These are phyloP conservation scores for Drosophila demipolita DNA, from an alignment of 2,888 invertebrate species.

Conservation along the genomic window DNA sequence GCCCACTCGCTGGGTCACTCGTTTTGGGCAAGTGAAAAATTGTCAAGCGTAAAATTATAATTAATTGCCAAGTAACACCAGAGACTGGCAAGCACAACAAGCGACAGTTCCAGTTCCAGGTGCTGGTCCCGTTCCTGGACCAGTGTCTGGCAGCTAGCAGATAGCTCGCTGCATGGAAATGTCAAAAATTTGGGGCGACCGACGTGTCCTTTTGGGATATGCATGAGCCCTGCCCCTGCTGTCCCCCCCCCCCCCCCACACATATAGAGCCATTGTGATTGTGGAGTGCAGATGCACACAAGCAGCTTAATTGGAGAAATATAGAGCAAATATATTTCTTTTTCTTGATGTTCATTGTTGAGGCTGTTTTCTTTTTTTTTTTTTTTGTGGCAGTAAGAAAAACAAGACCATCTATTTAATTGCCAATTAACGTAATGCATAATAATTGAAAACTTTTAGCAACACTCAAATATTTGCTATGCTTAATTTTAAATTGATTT, in stretches of 20 bases:
- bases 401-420: background rate
- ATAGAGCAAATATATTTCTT: background rate
- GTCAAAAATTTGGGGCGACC: conserved; percentile 43
- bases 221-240: conserved; percentile 18
- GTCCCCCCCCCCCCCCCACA: background rate
- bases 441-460: no score
- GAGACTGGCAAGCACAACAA: conserved; percentile 44
- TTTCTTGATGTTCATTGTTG: background rate
- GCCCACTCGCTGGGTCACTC: background rate
- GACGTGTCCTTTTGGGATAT: conserved; percentile 37
- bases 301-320: conserved; percentile 37
- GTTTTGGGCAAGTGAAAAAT: conserved; percentile 61
- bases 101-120: conserved; percentile 14
- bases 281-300: conserved; percentile 8
- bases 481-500: background rate
- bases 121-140: background rate
- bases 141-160: conserved; percentile 29
- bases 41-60: conserved; percentile 78
- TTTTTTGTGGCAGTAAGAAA: background rate
- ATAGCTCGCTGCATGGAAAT: conserved; percentile 44
- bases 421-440: conserved; percentile 4
- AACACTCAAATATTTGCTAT: background rate
- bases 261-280: background rate
- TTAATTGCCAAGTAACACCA: conserved; percentile 68
- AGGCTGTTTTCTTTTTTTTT: no score